Conservation (phyloP, 2,888 invertebrate species). For the Hipparchia sbordonii region DNA sequence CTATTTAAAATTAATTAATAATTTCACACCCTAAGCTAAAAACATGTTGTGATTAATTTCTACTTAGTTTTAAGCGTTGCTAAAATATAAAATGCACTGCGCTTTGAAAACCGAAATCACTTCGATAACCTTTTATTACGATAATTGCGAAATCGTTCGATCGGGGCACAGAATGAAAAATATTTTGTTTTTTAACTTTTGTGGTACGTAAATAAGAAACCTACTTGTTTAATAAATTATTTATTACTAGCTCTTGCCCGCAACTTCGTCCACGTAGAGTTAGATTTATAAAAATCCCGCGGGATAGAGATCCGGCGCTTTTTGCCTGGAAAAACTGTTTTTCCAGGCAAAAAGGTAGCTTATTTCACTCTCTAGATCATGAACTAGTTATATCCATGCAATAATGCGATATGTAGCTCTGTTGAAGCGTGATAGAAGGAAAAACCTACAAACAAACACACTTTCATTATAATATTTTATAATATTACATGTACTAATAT, state of each 20-base stretch:
- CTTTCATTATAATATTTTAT: too few relatives aligned
- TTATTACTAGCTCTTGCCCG: not conserved
- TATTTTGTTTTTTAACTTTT: not conserved
- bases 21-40: constrained; percentile 1
- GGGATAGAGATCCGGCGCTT: too few relatives aligned
- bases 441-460: too few relatives aligned
- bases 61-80: not conserved
- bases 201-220: not conserved
- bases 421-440: too few relatives aligned
- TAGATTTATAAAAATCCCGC: too few relatives aligned
- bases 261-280: too few relatives aligned
- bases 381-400: too few relatives aligned
- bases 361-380: too few relatives aligned
- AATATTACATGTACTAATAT: too few relatives aligned
- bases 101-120: not conserved
- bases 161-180: not conserved
- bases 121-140: constrained; percentile 4
- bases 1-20: not conserved
- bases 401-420: too few relatives aligned
- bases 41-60: not conserved
- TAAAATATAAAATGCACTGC: not conserved
- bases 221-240: not conserved
- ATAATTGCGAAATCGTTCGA: not conserved
- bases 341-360: too few relatives aligned
- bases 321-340: too few relatives aligned